Evolutionary conservation across 2,113 vertebrate genomes (phyloP).

Genomic region (Numenius arquata): DNA sequence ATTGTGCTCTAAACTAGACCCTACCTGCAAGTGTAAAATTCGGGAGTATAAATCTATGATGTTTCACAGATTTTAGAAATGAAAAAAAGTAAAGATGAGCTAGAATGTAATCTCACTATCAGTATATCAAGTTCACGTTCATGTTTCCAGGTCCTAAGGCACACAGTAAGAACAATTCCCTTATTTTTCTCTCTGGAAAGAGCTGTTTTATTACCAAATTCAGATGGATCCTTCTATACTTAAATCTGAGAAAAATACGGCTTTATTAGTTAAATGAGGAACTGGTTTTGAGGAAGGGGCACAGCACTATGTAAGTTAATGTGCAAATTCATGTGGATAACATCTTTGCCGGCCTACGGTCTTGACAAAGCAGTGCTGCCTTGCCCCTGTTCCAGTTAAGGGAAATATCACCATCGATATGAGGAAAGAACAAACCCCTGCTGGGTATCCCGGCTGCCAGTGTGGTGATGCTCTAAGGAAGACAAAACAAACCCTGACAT

Average conservation of each 20-base stretch:
- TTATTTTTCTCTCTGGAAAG: not conserved
- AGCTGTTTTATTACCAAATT: not conserved
- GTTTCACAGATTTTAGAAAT: constrained; percentile 1
- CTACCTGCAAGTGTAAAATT: not conserved
- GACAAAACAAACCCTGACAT: not conserved
- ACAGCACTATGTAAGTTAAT: not conserved
- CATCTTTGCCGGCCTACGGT: not conserved
- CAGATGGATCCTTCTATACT: not conserved
- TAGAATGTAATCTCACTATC: not conserved
- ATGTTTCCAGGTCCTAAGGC: not conserved
- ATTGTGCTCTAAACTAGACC: not conserved
- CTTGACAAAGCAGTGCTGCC: not conserved
- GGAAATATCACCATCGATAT: not conserved
- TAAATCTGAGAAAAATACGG: not conserved
- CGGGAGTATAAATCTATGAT: not conserved
- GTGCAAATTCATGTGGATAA: not conserved
- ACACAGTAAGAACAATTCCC: not conserved
- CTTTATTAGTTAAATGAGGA: not conserved
- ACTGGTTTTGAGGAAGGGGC: not conserved
- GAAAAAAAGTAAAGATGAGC: not conserved
- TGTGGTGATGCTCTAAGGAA: not conserved
- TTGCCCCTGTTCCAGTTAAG: not conserved
- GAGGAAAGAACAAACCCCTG: not conserved
- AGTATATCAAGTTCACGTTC: not conserved
- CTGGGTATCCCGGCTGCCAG: fast-evolving